Evolutionary conservation across 23 tunicate genomes (phyloP).

Genomic region (Oikopleura vanhoeffeni): DNA sequence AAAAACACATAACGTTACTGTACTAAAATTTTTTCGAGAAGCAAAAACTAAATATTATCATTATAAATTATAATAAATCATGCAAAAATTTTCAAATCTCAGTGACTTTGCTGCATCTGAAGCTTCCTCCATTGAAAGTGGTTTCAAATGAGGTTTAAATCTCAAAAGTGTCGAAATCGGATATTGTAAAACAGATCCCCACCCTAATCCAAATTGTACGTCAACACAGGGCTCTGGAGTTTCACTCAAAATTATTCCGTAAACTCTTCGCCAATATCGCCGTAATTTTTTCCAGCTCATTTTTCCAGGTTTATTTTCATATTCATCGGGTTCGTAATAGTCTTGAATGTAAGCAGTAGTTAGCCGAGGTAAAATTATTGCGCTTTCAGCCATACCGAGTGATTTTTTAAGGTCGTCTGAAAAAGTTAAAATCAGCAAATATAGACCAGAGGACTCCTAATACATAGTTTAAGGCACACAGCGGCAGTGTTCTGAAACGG

Average conservation of each 20-base stretch:
- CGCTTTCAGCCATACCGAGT: too few relatives aligned
- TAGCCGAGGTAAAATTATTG: neutral
- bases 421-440: too few relatives aligned
- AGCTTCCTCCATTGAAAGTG: neutral
- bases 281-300: neutral
- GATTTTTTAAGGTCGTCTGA: too few relatives aligned
- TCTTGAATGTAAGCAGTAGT: neutral
- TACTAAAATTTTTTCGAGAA: too few relatives aligned
- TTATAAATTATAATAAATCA: too few relatives aligned
- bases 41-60: too few relatives aligned
- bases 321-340: neutral
- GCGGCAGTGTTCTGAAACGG: too few relatives aligned
- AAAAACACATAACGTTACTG: too few relatives aligned
- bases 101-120: neutral
- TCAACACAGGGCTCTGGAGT: neutral
- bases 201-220: neutral
- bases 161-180: neutral
- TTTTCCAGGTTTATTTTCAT: neutral
- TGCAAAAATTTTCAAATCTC: too few relatives aligned
- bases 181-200: neutral
- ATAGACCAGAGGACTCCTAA: too few relatives aligned
- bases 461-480: too few relatives aligned
- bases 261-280: neutral
- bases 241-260: neutral
- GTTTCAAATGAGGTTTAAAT: neutral